Percentiles rank a stretch among this genome's conserved stretches.
phyloP scores from a whole-genome alignment of 2,888 invertebrate genomes.

The Protodeltote pygarga region DNA sequence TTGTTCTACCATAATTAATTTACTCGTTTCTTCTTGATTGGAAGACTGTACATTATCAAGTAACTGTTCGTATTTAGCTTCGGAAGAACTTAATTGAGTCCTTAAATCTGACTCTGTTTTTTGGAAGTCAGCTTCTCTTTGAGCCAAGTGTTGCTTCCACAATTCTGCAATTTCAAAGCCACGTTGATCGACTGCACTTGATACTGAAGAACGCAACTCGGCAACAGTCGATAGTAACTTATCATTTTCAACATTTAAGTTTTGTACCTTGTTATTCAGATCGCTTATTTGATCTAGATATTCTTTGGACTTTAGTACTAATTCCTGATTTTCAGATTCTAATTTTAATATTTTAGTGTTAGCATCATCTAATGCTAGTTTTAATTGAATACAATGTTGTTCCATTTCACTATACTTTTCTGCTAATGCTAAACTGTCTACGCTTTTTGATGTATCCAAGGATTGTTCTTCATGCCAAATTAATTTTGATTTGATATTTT shows the following conservation, averaged over 20 bases:
- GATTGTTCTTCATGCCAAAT: slow-evolving; percentile 48
- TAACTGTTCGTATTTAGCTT: slow-evolving; percentile 80
- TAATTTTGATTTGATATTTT: slow-evolving; percentile 51
- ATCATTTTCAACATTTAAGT: slow-evolving; percentile 79
- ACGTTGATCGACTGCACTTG: slow-evolving; percentile 88
- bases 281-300: slow-evolving; percentile 65
- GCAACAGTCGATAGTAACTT: slow-evolving; percentile 77
- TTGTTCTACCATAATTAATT: slow-evolving; percentile 75
- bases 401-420: slow-evolving; percentile 63
- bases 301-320: slow-evolving; percentile 50
- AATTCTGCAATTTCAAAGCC: slow-evolving; percentile 90
- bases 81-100: slow-evolving; percentile 81
- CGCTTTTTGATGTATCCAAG: slow-evolving; percentile 34
- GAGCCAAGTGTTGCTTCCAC: slow-evolving; percentile 90
- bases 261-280: slow-evolving; percentile 66
- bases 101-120: slow-evolving; percentile 81
- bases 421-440: slow-evolving; percentile 47
- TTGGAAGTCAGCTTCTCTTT: slow-evolving; percentile 88
- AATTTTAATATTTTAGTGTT: slow-evolving; percentile 72
- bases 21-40: slow-evolving; percentile 80
- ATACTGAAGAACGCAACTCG: slow-evolving; percentile 78
- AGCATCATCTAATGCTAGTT: slow-evolving; percentile 68
- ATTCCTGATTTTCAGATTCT: slow-evolving; percentile 57
- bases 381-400: slow-evolving; percentile 63
- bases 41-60: slow-evolving; percentile 79